A percentile compares a stretch with the other conserved stretches of the same genome.
Evolutionary conservation across 1,140 invertebrate species (phyloP).

Genomic region (Lordiphosa mommai): DNA sequence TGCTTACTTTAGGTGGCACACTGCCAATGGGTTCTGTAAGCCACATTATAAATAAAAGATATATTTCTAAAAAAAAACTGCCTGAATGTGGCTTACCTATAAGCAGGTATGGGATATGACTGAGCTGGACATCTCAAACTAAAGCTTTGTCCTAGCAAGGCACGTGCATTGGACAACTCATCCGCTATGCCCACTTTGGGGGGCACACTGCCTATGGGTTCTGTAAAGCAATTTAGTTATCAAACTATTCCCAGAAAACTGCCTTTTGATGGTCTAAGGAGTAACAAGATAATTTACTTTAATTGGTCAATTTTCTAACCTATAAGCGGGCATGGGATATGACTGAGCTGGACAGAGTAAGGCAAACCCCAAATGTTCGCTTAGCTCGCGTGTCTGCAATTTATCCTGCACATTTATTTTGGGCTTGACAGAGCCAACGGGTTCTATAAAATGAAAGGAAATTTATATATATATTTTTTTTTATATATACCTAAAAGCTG

Average conservation of each 20-base stretch:
- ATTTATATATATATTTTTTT: not conserved
- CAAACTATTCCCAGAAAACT: constrained; percentile 16
- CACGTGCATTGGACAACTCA: constrained; percentile 83
- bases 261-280: constrained; percentile 5
- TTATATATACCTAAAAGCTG: constrained; percentile 84
- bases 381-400: constrained; percentile 65
- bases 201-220: constrained; percentile 87
- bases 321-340: constrained; percentile 85
- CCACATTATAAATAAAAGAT: constrained; percentile 3
- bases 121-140: constrained; percentile 84
- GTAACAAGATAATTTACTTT: constrained; percentile 47
- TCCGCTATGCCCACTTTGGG: constrained; percentile 88
- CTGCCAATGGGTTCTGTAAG: constrained; percentile 86
- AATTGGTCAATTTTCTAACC: constrained; percentile 80
- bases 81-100: constrained; percentile 81
- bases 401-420: constrained; percentile 83
- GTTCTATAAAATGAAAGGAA: constrained; percentile 81
- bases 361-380: constrained; percentile 80
- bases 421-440: constrained; percentile 86
- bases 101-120: constrained; percentile 84
- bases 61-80: constrained; percentile 10
- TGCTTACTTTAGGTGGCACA: constrained; percentile 87
- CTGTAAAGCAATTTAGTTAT: constrained; percentile 79
- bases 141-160: constrained; percentile 65
- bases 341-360: constrained; percentile 85